Evolutionary conservation across 2,113 vertebrate species (phyloP), one percentile per base, ranked within the genome.

Genomic region (Pseudopipra pipra): DNA sequence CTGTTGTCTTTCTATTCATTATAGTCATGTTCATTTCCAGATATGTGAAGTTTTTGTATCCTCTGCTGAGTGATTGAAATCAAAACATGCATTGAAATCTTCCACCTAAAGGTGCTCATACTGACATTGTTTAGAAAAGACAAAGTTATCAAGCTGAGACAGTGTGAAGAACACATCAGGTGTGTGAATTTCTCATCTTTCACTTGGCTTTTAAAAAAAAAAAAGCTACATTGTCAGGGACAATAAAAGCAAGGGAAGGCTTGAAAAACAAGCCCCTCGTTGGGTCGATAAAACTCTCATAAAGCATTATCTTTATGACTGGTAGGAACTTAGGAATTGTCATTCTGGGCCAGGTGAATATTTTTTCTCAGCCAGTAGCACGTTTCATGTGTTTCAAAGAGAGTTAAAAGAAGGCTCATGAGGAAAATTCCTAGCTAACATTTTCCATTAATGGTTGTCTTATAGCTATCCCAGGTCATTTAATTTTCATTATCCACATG

Each of bases 151-250:
- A 91, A 93, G 51, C 59, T 58, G 62, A 91, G 74, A 75, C 59
- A 87, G 18, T 87, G 65, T 71, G 46, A 95, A 94, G 70, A 87
- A 80, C 62, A 47, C 0, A 1, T 67, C 73, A 70, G 70, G 84
- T 88, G 35, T 93, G 67, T 93, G 62, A 93, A 88, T 75, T 89
- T 86, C 79, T 43, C 44, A 90, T 88, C 78, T 96, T 94, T 93
- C 56, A 85, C 82, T 54, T 84, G 37, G 8, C 31, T 73, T 85
- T 54, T 65, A 56, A 80, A 39, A 61, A 33, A 43, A 59, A 37
- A 58, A 6, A 8, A 62, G 30, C n/a, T 89, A 68, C 56, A 71
- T 93, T 90, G 31, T 94, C 62, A 89, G 41, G 30, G 51, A 87
- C 46, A 95, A 91, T 80, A 79, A 78, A 89, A 95, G 17, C 43